Percentiles rank a stretch among this genome's conserved stretches.
phyloP scores from a whole-genome alignment of 64 coral and sea anemone genomes.

The Actinia tenebrosa region DNA sequence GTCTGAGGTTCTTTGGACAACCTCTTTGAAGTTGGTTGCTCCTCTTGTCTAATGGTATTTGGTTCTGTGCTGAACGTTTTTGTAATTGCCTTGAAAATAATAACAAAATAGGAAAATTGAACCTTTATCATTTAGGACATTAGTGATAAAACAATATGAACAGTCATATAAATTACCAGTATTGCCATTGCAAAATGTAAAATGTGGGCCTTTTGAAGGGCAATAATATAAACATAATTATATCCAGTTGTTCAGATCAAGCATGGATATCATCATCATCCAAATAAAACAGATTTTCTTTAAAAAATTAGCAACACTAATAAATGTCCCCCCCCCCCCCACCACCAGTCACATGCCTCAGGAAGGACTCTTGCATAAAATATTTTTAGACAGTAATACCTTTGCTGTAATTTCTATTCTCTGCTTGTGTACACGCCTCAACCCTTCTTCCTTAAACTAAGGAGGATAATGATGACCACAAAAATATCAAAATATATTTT shows the following conservation, averaged over 20 bases:
- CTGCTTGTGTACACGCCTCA: conserved; percentile 18
- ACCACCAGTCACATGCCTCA: no score
- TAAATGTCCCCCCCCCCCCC: no score
- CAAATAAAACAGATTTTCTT: no score
- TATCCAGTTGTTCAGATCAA: no score
- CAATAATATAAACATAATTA: no score
- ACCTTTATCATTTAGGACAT: background rate
- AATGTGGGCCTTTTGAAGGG: background rate
- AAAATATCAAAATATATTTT: background rate
- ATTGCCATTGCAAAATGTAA: no score
- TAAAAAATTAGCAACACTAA: no score
- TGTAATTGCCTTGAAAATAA: background rate
- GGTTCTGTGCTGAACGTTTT: background rate
- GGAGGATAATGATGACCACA: background rate
- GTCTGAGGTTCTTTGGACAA: background rate
- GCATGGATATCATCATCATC: no score
- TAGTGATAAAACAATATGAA: no score
- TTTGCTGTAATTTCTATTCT: conserved; percentile 10
- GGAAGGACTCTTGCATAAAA: no score
- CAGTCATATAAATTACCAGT: no score
- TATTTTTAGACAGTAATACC: background rate
- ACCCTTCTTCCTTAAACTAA: conserved; percentile 21
- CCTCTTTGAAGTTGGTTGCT: background rate
- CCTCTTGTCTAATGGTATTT: background rate
- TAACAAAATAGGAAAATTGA: background rate